Base-by-base conservation (phyloP, 1,140 invertebrate species). In the Neodiprion lecontei region DNA sequence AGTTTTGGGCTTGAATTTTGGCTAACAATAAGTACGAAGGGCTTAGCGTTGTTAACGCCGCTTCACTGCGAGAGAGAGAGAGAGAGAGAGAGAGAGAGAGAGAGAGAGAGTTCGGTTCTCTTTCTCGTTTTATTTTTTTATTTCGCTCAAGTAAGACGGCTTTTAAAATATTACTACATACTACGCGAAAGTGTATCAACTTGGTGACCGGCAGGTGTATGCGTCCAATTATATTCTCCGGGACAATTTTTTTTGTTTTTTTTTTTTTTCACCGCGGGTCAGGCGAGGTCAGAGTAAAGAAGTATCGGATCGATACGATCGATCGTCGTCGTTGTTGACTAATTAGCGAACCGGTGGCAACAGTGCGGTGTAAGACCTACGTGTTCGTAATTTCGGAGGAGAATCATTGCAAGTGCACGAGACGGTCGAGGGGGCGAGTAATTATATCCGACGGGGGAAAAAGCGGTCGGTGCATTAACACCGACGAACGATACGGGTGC, bases 1-100 rank as follows among this genome's bases (percentile, higher is more conserved):
- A 83, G 85, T 87, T 88, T 87, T 87, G 87, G 87, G 87, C 83
- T 88, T 85, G 84, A 88, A 88, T 85, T 87, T 86, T 84, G 83
- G 84, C 85, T 7, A 86, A 88, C 86, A 87, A 87, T 86, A 87
- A 40, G 28, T 40, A 40, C 28, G 28, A 40, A 40, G 28, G 88
- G 86, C 85, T 87, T 87, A 85, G 87, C 87, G 84, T 86, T 88
- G 87, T 88, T 88, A 87, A 87, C 84, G 82, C 28, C 28, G 28
- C 28, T 40, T 40, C 28, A 40, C 28, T 5, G 28, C 28, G 28
- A 40, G 28, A 5, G 28, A 40, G 28, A 1, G 5, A 40, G 28
- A 40, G 28, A 28, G 17, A 17, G 17, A 17, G 17, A 17, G 17
- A 17, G 17, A 17, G 17, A 17, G 17, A 17, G 28, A 40, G 5